Conservation (phyloP, 92 coral and sea anemone species). For the Pocillopora meandrina region DNA sequence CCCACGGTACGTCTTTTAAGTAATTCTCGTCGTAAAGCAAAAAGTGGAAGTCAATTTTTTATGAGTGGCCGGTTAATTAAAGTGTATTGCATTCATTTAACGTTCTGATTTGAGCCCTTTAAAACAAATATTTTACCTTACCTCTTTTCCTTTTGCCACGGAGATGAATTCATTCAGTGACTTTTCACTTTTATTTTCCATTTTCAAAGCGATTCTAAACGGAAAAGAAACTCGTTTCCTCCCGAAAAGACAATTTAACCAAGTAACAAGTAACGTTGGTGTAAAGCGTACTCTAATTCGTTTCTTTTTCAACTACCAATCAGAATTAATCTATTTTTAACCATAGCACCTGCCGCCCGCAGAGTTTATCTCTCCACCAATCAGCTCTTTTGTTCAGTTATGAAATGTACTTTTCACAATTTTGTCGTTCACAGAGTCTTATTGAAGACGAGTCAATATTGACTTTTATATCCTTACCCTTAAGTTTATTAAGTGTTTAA, state of each 20-base stretch:
- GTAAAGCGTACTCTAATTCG: slow-evolving; percentile 1
- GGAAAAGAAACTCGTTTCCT: neutral
- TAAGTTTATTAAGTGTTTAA: no score
- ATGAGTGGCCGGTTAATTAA: neutral
- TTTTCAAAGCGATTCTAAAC: neutral
- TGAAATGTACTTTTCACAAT: neutral
- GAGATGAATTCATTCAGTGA: neutral
- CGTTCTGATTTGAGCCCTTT: neutral
- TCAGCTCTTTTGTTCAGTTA: neutral
- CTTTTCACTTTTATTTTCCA: neutral
- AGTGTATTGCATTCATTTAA: neutral
- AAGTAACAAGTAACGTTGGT: neutral
- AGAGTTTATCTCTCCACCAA: slow-evolving; percentile 4
- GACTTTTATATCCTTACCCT: no score
- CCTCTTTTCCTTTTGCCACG: neutral
- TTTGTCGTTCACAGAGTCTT: no score
- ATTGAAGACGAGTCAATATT: no score
- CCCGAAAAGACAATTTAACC: neutral
- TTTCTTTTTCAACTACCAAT: neutral
- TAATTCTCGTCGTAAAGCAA: no score
- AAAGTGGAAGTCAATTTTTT: no score
- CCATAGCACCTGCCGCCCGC: slow-evolving; percentile 13
- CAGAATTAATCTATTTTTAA: neutral
- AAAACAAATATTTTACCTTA: neutral
- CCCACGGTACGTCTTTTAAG: no score